Conservation (phyloP, 2,797 vertebrate species). For the Leucoraja ocellata region DNA sequence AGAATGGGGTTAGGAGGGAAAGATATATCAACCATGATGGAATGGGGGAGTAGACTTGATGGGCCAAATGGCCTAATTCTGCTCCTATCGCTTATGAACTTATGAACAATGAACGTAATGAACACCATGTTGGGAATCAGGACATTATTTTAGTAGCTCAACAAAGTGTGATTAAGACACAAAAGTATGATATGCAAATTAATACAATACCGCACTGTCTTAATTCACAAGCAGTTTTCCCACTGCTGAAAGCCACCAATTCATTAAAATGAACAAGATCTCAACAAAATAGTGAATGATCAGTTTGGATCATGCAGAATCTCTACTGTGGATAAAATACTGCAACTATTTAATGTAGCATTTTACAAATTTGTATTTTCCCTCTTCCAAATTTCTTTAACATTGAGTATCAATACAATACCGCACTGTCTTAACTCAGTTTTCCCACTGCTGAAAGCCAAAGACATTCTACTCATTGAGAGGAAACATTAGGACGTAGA, state of each 20-base stretch:
- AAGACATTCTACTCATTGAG: background rate
- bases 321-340: background rate
- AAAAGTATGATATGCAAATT: background rate
- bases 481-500: background rate
- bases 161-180: background rate
- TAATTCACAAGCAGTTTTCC: too few relatives aligned
- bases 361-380: conserved; percentile 6
- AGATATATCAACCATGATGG: too few relatives aligned
- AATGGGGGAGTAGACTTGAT: too few relatives aligned
- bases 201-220: too few relatives aligned
- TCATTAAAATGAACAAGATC: conserved; percentile 88
- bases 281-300: conserved; percentile 52
- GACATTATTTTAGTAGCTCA: background rate
- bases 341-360: conserved; percentile 29
- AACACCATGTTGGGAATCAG: too few relatives aligned
- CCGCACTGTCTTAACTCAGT: too few relatives aligned
- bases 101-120: too few relatives aligned
- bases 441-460: too few relatives aligned
- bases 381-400: background rate
- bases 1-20: too few relatives aligned
- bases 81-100: too few relatives aligned
- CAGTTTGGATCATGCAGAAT: background rate
- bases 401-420: background rate
- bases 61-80: too few relatives aligned
- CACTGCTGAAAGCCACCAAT: too few relatives aligned